Percentiles rank a stretch among this genome's conserved stretches.
Evolutionary conservation across 2,113 vertebrate species (phyloP).

Genomic region (Menidia beryllina): DNA sequence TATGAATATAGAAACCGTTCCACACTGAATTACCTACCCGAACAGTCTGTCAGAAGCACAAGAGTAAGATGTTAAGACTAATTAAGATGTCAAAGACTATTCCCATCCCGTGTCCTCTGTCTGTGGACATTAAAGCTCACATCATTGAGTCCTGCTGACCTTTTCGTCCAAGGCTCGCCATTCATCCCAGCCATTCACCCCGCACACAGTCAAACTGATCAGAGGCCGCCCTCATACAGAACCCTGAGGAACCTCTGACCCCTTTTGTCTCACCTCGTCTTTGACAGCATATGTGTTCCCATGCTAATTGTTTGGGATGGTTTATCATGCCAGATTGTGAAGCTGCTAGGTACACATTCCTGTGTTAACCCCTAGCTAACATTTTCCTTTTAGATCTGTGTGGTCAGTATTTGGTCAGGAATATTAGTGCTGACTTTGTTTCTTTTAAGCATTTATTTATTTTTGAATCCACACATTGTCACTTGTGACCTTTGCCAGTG

Average conservation of each 20-base stretch:
- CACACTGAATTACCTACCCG: background rate
- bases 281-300: conserved; percentile 78
- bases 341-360: conserved; percentile 74
- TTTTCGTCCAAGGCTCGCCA: conserved; percentile 70
- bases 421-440: conserved; percentile 46
- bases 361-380: conserved; percentile 57
- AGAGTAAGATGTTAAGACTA: conserved; percentile 75
- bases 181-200: conserved; percentile 76
- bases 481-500: background rate
- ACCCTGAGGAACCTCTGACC: conserved; percentile 78
- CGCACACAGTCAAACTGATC: conserved; percentile 77
- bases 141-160: conserved; percentile 82
- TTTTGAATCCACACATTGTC: conserved; percentile 15
- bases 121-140: conserved; percentile 84
- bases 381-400: conserved; percentile 56
- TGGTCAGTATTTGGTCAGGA: conserved; percentile 51
- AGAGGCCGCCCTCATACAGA: conserved; percentile 71
- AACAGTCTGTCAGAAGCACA: conserved; percentile 66
- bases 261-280: conserved; percentile 70
- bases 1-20: conserved; percentile 50
- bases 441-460: background rate
- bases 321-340: conserved; percentile 74
- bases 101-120: conserved; percentile 72
- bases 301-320: conserved; percentile 76
- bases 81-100: conserved; percentile 83